Evolutionary conservation across 2,888 invertebrate species (phyloP).

Genomic region (Torymus tubicola): DNA sequence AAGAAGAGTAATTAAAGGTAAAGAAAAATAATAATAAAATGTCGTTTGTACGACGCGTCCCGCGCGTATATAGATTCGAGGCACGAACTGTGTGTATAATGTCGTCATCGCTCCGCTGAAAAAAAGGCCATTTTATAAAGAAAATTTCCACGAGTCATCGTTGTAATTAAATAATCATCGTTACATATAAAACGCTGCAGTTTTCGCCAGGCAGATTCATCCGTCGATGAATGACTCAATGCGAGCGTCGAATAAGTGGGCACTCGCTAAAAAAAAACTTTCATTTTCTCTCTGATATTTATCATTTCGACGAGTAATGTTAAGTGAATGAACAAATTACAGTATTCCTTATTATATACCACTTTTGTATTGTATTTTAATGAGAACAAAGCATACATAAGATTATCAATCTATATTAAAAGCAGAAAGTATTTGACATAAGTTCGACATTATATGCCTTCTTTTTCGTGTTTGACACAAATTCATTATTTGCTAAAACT

Average conservation of each 20-base stretch:
- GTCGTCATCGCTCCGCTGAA: conserved; percentile 32
- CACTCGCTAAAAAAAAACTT: conserved; percentile 33
- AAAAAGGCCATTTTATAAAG: conserved; percentile 19
- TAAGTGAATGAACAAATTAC: conserved; percentile 11
- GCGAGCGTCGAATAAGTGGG: conserved; percentile 48
- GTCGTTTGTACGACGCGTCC: conserved; percentile 9
- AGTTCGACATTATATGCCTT: background rate
- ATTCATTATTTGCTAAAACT: too few relatives aligned
- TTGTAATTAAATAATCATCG: conserved; percentile 25
- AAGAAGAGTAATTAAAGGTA: conserved; percentile 18
- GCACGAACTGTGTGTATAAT: conserved; percentile 32
- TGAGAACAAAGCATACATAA: background rate
- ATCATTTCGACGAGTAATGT: conserved; percentile 29
- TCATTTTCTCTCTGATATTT: background rate
- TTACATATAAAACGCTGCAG: conserved; percentile 11
- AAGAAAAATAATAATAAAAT: conserved; percentile 4
- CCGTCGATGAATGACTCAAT: conserved; percentile 37
- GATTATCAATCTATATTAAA: background rate
- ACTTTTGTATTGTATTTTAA: conserved; percentile 20
- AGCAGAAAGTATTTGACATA: background rate
- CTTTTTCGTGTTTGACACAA: background rate
- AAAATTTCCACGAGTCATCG: conserved; percentile 25
- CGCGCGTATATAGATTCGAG: conserved; percentile 6
- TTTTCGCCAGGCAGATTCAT: conserved; percentile 12
- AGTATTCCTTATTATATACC: conserved; percentile 9